Evolutionary conservation across 1,140 invertebrate species (phyloP).

Genomic region (Drosophila subpulchrella): DNA sequence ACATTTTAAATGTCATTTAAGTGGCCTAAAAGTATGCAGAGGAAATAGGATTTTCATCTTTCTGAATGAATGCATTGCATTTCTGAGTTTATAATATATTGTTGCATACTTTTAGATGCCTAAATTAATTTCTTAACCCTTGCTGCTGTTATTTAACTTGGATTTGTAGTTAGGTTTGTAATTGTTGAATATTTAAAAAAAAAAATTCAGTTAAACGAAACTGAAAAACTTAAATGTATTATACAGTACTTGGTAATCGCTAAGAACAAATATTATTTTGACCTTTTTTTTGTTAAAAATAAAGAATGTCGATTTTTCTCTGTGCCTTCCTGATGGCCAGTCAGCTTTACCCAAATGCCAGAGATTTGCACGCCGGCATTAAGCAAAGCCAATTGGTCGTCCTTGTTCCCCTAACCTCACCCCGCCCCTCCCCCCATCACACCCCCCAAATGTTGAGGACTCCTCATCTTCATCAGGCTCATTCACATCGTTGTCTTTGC

Average conservation of each 20-base stretch:
- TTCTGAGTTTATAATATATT: too few relatives aligned
- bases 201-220: too few relatives aligned
- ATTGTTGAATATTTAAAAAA: too few relatives aligned
- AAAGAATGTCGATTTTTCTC: neutral
- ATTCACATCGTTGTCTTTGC: conserved; percentile 59
- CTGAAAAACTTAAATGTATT: neutral
- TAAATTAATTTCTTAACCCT: too few relatives aligned
- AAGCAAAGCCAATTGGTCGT: conserved; percentile 78
- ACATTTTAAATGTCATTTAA: too few relatives aligned
- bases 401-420: conserved; percentile 6
- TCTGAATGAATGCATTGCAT: too few relatives aligned
- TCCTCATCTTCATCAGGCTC: conserved; percentile 48
- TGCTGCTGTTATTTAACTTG: too few relatives aligned
- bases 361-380: conserved; percentile 77
- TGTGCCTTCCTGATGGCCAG: conserved; percentile 8
- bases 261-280: neutral
- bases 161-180: too few relatives aligned
- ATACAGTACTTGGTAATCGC: neutral
- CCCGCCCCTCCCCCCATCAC: neutral
- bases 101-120: too few relatives aligned
- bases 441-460: conserved; percentile 18
- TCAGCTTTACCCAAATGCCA: conserved; percentile 57
- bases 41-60: too few relatives aligned
- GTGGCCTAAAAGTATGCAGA: too few relatives aligned
- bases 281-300: neutral